These are phyloP conservation scores for Steatornis caripensis DNA, from an alignment of 2,113 vertebrate species.

Conservation along the genomic window DNA sequence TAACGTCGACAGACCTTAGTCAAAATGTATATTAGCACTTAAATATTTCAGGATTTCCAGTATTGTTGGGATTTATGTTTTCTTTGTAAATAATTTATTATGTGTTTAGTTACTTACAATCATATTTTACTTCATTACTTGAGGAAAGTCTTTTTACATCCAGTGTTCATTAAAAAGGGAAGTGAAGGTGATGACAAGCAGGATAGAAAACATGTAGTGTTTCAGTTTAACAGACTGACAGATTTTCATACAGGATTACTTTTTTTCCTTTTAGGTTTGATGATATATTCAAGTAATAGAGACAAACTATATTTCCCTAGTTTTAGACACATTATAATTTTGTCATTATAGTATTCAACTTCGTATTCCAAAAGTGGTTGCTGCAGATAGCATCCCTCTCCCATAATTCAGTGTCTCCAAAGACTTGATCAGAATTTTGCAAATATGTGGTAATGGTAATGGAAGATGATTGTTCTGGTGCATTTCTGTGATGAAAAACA, in stretches of 20 bases:
- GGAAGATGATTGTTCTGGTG: not conserved
- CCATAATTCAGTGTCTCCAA: not conserved
- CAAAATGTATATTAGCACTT: not conserved
- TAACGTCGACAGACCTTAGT: not conserved
- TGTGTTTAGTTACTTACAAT: constrained; percentile 1
- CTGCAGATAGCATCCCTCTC: not conserved
- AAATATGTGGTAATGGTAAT: not conserved
- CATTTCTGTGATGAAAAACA: not conserved
- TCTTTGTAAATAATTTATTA: constrained; percentile 30
- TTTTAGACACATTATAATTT: not conserved
- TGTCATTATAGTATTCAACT: not conserved
- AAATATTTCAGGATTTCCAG: not conserved
- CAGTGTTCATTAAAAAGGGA: constrained; percentile 5
- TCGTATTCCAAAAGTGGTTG: not conserved
- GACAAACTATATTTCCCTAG: not conserved
- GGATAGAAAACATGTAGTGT: constrained; percentile 2
- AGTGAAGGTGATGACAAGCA: constrained; percentile 29
- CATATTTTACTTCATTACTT: constrained; percentile 1
- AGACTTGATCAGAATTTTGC: not conserved
- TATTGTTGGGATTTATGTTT: not conserved
- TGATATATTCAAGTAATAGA: not conserved
- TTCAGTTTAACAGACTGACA: constrained; percentile 24
- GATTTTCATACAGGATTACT: not conserved
- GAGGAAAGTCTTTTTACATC: not conserved
- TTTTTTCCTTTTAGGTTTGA: not conserved